Evolutionary conservation across 2,888 invertebrate species (phyloP).

Genomic region (Yponomeuta cagnagella): DNA sequence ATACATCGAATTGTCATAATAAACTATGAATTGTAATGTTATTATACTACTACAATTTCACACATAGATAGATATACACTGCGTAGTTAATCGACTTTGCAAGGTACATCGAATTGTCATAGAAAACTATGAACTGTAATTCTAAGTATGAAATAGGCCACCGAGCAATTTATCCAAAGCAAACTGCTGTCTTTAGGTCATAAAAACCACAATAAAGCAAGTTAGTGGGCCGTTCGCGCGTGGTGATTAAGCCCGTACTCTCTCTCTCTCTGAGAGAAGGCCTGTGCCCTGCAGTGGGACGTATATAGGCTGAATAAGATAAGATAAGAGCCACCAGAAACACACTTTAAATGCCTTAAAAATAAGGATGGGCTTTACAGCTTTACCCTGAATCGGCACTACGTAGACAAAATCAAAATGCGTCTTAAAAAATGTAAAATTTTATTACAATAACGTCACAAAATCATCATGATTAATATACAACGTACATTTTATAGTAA

Average conservation of each 20-base stretch:
- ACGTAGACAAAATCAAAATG: conserved; percentile 23
- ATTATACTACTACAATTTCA: too few species aligned
- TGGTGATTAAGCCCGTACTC: too few species aligned
- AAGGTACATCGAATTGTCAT: too few species aligned
- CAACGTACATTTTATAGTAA: not conserved
- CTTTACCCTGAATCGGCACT: not conserved
- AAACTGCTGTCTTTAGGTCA: not conserved
- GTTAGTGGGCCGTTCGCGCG: not conserved
- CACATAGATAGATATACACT: too few species aligned
- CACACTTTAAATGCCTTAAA: not conserved
- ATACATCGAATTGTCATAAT: too few species aligned
- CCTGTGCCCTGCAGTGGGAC: too few species aligned
- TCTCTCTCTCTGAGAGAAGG: too few species aligned
- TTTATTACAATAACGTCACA: conserved; percentile 48
- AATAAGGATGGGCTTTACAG: not conserved
- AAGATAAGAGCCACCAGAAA: not conserved
- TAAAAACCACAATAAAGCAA: not conserved
- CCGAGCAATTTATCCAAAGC: not conserved
- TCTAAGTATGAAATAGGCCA: not conserved
- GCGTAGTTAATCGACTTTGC: too few species aligned
- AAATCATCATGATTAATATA: not conserved
- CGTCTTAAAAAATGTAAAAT: conserved; percentile 54
- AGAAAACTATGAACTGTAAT: not conserved
- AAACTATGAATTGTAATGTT: too few species aligned
- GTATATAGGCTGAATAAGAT: too few species aligned